Evolutionary conservation across 2,888 invertebrate genomes (phyloP).

Genomic region (Amblyteles armatorius): DNA sequence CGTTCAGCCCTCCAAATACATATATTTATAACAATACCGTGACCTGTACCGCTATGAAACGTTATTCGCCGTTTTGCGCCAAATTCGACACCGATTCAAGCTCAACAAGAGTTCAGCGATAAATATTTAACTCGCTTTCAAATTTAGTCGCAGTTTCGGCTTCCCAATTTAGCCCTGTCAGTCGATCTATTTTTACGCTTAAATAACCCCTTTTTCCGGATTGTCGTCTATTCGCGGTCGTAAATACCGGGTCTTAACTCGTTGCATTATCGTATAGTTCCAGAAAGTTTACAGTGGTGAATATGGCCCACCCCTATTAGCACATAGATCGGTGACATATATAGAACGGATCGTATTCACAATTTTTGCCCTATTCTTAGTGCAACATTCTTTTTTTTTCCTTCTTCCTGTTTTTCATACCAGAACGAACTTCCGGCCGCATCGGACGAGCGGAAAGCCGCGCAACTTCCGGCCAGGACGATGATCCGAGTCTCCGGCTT

Average conservation of each 20-base stretch:
- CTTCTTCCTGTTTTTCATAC: constrained; percentile 17
- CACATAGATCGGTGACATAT: not conserved
- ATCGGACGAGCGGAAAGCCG: constrained; percentile 47
- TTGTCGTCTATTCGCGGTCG: not conserved
- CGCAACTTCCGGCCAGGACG: constrained; percentile 48
- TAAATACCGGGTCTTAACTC: not conserved
- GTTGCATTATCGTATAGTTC: not conserved
- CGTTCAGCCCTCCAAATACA: not conserved
- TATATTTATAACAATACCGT: not conserved
- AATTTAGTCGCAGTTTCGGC: not conserved
- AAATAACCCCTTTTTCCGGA: not conserved
- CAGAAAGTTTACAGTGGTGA: not conserved
- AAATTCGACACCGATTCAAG: not conserved
- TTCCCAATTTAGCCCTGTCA: not conserved
- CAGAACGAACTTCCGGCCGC: constrained; percentile 55
- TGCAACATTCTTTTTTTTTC: constrained; percentile 2
- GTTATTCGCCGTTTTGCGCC: not conserved
- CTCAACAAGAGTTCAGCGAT: not conserved
- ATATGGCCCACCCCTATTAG: not conserved
- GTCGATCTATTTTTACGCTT: not conserved
- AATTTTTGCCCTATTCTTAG: not conserved
- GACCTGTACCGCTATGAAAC: not conserved
- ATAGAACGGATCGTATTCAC: not conserved
- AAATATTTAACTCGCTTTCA: not conserved
- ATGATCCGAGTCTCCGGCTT: constrained; percentile 44